Evolutionary conservation across 1,140 invertebrate genomes (phyloP).

Genomic region (Drosophila orena): DNA sequence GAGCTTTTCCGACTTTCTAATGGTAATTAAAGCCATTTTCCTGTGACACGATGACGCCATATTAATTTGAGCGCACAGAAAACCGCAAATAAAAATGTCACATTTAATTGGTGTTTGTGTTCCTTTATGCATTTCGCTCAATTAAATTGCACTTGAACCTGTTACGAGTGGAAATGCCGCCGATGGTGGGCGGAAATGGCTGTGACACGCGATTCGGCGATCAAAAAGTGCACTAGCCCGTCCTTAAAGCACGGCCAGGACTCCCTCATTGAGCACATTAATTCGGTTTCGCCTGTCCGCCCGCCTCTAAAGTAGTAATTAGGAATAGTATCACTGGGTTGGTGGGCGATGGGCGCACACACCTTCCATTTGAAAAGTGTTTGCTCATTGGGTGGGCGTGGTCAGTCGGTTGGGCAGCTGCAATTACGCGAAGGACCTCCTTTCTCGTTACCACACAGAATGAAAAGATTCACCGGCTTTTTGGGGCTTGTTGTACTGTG

Average conservation of each 20-base stretch:
- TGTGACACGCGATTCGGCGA: conserved; percentile 65
- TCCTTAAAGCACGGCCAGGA: conserved; percentile 24
- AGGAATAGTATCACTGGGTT: conserved; percentile 29
- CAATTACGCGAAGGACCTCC: conserved; percentile 53
- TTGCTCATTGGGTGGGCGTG: conserved; percentile 68
- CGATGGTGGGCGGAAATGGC: conserved; percentile 55
- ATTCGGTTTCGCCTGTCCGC: conserved; percentile 37
- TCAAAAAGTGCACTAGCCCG: conserved; percentile 36
- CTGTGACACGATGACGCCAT: conserved; percentile 44
- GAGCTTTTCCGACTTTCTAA: conserved; percentile 28
- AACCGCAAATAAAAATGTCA: conserved; percentile 42
- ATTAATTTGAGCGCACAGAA: conserved; percentile 12
- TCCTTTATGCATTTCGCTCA: conserved; percentile 66
- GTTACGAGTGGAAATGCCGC: conserved; percentile 38
- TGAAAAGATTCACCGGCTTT: conserved; percentile 22
- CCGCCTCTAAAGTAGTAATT: conserved; percentile 65
- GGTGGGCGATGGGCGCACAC: background rate
- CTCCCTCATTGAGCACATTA: conserved; percentile 38
- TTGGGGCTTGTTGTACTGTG: conserved; percentile 22
- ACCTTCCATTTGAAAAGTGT: conserved; percentile 48
- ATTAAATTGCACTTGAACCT: conserved; percentile 74
- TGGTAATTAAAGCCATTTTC: conserved; percentile 72
- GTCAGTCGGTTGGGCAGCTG: conserved; percentile 31
- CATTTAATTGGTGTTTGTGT: conserved; percentile 46
- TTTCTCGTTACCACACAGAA: conserved; percentile 23